Base-by-base conservation (phyloP, 1,140 invertebrate species). In the Meloidogyne exigua region DNA sequence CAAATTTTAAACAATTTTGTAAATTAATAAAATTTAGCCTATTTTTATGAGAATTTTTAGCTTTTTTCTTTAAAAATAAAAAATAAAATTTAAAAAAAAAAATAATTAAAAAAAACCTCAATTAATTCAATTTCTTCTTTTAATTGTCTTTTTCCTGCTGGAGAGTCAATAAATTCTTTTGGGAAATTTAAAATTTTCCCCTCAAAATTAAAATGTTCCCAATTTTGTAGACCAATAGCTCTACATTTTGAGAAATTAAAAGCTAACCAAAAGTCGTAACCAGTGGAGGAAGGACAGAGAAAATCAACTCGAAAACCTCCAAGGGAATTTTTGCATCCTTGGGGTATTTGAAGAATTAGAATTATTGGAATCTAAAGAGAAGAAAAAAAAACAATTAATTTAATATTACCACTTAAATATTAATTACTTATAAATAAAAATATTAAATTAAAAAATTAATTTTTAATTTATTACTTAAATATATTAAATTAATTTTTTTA, bases 211-310 rank as follows among this genome's bases (percentile, higher is more conserved):
- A 78, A 68, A 63, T 65, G 57, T 23, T 64, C 42, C 28, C 42
- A 64, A 63, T 78, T 72, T 23, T 25, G 36, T 39, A 78, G 13
- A 11, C 77, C 77, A 62, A 67, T 49, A 62, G 77, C 64, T 42
- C 65, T 42, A 21, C 66, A 65, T 18, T 64, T 64, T 18, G 77
- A 28, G 21, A 78, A 78, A 23, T 78, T 36, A 28, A 78, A 28
- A 32, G 77, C 76, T 65, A 76, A 68, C 77, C 77, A 78, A 57
- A 78, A 79, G 57, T 78, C 69, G 28, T 71, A 71, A n/a, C 77
- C 39, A 63, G 49, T 28, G 0, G n/a, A 63, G 10, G 64, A 39
- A 5, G 77, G 77, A 26, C 63, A 65, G 5, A 77, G 23, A 39
- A 77, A 39, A 76, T 77, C 76, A 15, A 76, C 73, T 15, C 76